Conservation (phyloP, 1,140 invertebrate genomes). For the Ptiloglossa arizonensis region DNA sequence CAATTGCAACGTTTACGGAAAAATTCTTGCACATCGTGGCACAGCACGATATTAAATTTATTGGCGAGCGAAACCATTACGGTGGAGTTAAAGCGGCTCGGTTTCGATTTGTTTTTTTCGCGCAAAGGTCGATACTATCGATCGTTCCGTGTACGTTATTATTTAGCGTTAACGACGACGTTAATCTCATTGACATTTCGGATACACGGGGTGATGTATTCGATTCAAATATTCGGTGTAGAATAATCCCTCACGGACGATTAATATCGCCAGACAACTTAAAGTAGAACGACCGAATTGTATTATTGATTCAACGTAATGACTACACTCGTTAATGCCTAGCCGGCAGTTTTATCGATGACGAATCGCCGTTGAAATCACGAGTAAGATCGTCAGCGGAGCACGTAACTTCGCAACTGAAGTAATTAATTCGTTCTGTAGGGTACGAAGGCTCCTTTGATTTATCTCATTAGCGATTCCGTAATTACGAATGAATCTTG, state of each 20-base stretch:
- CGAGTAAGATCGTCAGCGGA: not conserved
- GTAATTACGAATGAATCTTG: constrained; percentile 43
- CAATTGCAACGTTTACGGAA: too few species aligned
- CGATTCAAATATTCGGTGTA: constrained; percentile 12
- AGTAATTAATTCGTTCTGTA: constrained; percentile 44
- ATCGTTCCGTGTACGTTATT: not conserved
- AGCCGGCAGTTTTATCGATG: not conserved
- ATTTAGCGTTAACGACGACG: not conserved
- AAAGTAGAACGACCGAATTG: not conserved
- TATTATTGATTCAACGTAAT: constrained; percentile 39
- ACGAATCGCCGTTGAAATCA: constrained; percentile 10
- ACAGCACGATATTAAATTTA: too few species aligned
- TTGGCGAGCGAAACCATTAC: too few species aligned
- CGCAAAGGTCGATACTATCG: constrained; percentile 1
- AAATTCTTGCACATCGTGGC: too few species aligned
- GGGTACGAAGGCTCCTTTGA: constrained; percentile 26
- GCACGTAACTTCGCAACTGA: not conserved
- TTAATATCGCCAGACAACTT: constrained; percentile 19
- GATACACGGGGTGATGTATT: not conserved
- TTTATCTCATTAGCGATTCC: constrained; percentile 50
- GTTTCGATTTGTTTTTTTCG: too few species aligned
- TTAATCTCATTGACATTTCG: constrained; percentile 3
- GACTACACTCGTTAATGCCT: constrained; percentile 17
- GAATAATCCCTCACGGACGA: not conserved
- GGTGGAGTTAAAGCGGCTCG: too few species aligned